phyloP scores from a whole-genome alignment of 2,888 invertebrate species.

The Melanostoma mellinum region DNA sequence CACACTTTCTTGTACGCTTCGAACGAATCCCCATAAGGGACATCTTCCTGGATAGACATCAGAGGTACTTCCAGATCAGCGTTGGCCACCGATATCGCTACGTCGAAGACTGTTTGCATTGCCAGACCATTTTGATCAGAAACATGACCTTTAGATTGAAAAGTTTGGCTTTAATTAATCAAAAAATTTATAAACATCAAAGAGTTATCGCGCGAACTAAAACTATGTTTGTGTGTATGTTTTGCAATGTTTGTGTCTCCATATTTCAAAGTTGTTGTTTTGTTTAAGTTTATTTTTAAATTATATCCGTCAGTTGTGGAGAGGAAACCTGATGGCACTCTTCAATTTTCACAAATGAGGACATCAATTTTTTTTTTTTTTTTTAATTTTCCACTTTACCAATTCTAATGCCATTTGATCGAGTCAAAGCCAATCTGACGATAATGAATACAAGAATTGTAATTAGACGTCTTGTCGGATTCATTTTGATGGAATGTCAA shows the following conservation, averaged over 20 bases:
- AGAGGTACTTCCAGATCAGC: conserved; percentile 77
- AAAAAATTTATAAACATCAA: neutral
- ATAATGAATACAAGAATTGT: conserved; percentile 1
- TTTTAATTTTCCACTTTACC: conserved; percentile 36
- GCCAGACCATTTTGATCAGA: conserved; percentile 76
- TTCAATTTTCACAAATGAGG: neutral
- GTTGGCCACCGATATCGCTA: conserved; percentile 79
- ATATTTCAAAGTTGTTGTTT: neutral
- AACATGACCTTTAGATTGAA: conserved; percentile 77
- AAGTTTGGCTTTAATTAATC: neutral
- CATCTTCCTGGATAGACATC: conserved; percentile 76
- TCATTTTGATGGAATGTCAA: conserved; percentile 37
- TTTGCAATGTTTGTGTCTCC: neutral
- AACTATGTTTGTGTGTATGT: neutral
- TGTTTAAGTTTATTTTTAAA: conserved; percentile 31
- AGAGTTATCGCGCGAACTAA: conserved; percentile 1
- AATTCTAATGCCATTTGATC: conserved; percentile 51
- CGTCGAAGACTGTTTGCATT: conserved; percentile 78
- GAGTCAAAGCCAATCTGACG: conserved; percentile 1
- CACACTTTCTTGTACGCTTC: conserved; percentile 84
- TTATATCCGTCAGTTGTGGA: conserved; percentile 3
- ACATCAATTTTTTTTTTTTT: neutral
- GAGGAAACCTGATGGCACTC: neutral
- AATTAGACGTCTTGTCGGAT: neutral
- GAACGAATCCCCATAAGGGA: conserved; percentile 83